Evolutionary conservation across 53 echinoderm and acorn worm genomes (phyloP), one percentile per base, ranked within the genome.

Genomic region (Zoroaster sp.): DNA sequence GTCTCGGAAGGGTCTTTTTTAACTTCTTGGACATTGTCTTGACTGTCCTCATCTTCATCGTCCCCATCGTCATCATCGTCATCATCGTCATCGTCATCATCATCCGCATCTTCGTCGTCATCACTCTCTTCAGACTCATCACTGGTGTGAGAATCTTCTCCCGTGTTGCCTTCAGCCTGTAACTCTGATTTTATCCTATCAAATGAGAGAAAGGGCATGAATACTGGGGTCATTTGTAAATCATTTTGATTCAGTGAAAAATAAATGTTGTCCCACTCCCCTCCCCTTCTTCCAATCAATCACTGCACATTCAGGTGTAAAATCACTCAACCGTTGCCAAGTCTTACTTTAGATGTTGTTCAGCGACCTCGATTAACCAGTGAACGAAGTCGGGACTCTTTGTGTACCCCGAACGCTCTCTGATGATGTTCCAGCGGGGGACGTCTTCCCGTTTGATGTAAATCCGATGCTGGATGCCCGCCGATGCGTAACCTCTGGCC

Each of bases 321-420:
- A n/a, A n/a, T n/a, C n/a, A n/a, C n/a, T n/a, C n/a, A n/a, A 43
- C 5, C 42, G 38, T 14, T 21, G 2, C 4, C 5, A 10, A 20
- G 43, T 2, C 47, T 72, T 53, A 89, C 90, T 82, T 73, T 34
- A 89, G 54, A 37, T 89, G 82, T 36, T 89, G 81, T 31, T 89
- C 90, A 32, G 90, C 90, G 17, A 89, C 73, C 59, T 89, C 90
- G 54, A 89, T 89, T 53, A 89, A 72, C 90, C 90, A 89, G 73
- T 89, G 90, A 46, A 89, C 42, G 35, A 89, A 73, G 63, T 82
- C 90, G 1, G 90, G 81, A 51, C 90, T 89, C 81, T 82, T 89
- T n/a, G 81, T 80, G 82, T 55, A 73, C 2, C 90, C 82, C 0
- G 90, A 81, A 28, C 51, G 23, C 73, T 89, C 90, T 36, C 82